Evolutionary conservation across 2,797 vertebrate genomes (phyloP).

Genomic region (Lemur catta): DNA sequence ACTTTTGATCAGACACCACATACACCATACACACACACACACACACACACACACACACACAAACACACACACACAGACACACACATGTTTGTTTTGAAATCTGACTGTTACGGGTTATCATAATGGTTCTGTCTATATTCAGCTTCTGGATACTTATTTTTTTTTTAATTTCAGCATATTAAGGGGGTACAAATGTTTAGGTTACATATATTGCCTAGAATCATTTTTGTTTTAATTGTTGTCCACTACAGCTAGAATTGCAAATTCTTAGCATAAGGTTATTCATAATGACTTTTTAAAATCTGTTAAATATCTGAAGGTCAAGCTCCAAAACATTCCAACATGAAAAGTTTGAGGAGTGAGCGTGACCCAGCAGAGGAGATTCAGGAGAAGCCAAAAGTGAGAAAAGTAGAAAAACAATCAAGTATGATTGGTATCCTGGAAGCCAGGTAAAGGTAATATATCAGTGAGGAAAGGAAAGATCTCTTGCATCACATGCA

Average conservation of each 20-base stretch:
- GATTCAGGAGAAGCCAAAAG: neutral
- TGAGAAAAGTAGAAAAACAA: neutral
- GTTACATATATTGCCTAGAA: neutral
- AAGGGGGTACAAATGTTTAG: too few relatives aligned
- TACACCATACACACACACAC: rapidly evolving
- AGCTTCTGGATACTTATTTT: neutral
- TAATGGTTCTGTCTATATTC: neutral
- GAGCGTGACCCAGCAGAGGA: neutral
- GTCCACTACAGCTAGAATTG: neutral
- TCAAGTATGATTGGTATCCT: too few relatives aligned
- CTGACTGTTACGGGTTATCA: neutral
- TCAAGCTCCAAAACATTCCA: neutral
- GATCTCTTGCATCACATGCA: neutral
- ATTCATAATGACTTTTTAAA: neutral
- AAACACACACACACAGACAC: rapidly evolving
- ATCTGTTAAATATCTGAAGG: neutral
- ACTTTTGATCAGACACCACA: neutral
- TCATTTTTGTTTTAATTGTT: neutral
- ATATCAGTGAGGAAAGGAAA: neutral
- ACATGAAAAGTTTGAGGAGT: neutral
- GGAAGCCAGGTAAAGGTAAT: neutral
- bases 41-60: rapidly evolving
- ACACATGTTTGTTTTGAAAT: neutral
- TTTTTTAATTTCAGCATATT: neutral
- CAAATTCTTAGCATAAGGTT: neutral